These are phyloP conservation scores for Lycocorax pyrrhopterus DNA, from an alignment of 2,113 vertebrate species.

Conservation along the genomic window DNA sequence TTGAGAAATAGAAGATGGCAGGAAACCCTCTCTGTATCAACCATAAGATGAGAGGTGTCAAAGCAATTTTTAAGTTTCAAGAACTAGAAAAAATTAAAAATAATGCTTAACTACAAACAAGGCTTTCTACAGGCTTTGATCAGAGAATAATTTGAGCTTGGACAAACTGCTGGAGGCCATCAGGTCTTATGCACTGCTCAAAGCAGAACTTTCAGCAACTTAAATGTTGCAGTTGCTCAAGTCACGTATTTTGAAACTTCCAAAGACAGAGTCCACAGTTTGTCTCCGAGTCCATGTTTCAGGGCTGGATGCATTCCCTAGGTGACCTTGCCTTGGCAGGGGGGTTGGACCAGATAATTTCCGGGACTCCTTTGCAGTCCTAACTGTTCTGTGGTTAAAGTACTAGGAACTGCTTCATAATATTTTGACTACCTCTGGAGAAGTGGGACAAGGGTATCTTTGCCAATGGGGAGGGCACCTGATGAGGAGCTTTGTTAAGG, in stretches of 20 bases:
- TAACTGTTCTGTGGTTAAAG: not conserved
- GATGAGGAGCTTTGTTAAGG: not conserved
- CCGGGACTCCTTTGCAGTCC: not conserved
- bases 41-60: not conserved
- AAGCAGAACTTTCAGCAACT: not conserved
- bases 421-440: not conserved
- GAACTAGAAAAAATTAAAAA: not conserved
- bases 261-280: not conserved
- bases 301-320: not conserved
- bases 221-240: not conserved
- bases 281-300: not conserved
- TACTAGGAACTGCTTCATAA: not conserved
- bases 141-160: not conserved
- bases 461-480: not conserved
- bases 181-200: not conserved
- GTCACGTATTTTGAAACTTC: not conserved
- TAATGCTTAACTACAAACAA: not conserved
- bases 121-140: not conserved
- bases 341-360: not conserved
- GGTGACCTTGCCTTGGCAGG: not conserved
- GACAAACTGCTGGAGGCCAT: not conserved
- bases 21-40: not conserved
- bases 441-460: not conserved
- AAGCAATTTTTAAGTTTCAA: not conserved
- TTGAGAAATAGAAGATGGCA: not conserved